phyloP scores from a whole-genome alignment of 2,888 invertebrate genomes.

The Melieria picta region DNA sequence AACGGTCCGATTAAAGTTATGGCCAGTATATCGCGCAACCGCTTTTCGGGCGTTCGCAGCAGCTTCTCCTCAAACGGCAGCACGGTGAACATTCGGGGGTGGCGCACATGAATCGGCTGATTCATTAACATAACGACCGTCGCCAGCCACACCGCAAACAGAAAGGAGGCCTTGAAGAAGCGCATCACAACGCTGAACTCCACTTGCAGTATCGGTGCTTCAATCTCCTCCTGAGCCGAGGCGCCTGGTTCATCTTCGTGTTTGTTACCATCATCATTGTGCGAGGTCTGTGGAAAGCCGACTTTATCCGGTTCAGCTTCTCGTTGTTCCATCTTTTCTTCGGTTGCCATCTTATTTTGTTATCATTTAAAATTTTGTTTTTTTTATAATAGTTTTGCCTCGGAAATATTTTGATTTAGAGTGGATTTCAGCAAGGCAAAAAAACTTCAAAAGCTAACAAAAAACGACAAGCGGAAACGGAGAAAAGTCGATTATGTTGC shows the following conservation, averaged over 20 bases:
- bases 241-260: not conserved
- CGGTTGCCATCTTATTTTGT: not conserved
- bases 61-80: not conserved
- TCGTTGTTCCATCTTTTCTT: not conserved
- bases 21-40: not conserved
- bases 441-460: not conserved
- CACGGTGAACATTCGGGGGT: not conserved
- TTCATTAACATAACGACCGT: conserved; percentile 6
- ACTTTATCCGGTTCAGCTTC: not conserved
- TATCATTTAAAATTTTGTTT: not conserved
- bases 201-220: not conserved
- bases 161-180: not conserved
- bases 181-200: conserved; percentile 6
- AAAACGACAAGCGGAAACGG: too few species aligned
- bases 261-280: not conserved
- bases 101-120: not conserved
- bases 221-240: not conserved
- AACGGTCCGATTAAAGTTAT: conserved; percentile 19
- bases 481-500: too few species aligned
- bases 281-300: too few species aligned
- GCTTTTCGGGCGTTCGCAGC: not conserved
- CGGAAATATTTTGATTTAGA: not conserved
- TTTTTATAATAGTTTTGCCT: not conserved
- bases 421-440: not conserved
- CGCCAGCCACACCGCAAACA: not conserved